Conservation (phyloP, 2,888 invertebrate species). For the Pachydiplax longipennis region DNA sequence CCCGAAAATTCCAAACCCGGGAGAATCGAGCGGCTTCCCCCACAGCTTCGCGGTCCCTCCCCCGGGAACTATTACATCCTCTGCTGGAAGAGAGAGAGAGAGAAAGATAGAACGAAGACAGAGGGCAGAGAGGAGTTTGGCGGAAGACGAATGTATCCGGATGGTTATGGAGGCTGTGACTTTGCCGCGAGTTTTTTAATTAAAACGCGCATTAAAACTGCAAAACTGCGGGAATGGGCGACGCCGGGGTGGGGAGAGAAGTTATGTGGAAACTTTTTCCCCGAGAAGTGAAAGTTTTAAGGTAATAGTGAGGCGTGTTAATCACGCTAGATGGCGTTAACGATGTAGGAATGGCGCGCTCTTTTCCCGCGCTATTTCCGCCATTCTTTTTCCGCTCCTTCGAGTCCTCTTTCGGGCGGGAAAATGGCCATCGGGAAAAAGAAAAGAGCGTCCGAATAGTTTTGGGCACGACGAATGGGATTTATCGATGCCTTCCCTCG, state of each 20-base stretch:
- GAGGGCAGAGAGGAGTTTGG: not conserved
- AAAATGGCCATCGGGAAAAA: not conserved
- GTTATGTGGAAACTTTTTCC: constrained; percentile 36
- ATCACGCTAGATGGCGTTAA: constrained; percentile 36
- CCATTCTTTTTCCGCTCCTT: not conserved
- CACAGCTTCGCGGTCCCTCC: not conserved
- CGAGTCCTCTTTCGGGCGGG: not conserved
- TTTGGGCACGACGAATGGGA: not conserved
- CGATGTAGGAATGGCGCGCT: not conserved
- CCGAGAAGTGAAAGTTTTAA: constrained; percentile 27
- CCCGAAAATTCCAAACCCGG: not conserved
- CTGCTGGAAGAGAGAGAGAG: not conserved
- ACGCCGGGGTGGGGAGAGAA: not conserved
- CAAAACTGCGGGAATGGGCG: not conserved
- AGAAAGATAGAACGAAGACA: not conserved
- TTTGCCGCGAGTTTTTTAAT: constrained; percentile 31
- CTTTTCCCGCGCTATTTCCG: not conserved
- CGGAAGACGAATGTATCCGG: constrained; percentile 5
- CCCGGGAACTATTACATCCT: not conserved
- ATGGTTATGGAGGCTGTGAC: constrained; percentile 3
- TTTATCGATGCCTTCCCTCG: not conserved
- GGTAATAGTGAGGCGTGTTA: constrained; percentile 30
- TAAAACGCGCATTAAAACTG: constrained; percentile 37
- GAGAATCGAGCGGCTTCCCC: not conserved
- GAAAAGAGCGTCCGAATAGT: not conserved